Base-by-base conservation (phyloP, 2,888 invertebrate species). In the Hemistola chrysoprasaria region DNA sequence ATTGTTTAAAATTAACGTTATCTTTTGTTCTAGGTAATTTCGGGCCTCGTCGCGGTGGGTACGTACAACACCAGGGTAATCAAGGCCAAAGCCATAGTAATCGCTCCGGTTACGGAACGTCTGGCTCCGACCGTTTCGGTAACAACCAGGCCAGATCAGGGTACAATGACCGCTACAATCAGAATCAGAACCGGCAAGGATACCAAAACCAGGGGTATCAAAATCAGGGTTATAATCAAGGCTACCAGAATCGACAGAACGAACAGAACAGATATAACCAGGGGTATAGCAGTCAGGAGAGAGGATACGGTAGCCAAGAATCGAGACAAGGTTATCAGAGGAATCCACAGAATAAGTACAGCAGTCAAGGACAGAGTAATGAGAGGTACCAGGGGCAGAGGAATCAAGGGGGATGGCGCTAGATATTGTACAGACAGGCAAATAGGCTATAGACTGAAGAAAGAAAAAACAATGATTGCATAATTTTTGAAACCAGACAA, bases 11-110 rank as follows among this genome's bases (percentile, higher is more conserved):
- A 16, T 16, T 16, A 16, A 16, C n/a, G n/a, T n/a, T n/a, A 16
- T 4, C 3, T 16, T 4, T 83, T 84, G 77, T 80, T 77, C 0
- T 79, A 87, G 88, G 71, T 61, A 73, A 78, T 0, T 81, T 54
- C 54, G 86, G 87, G 0, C 87, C 87, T 0, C 67, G 72, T 8
- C 76, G 85, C 6, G 64, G 78, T 23, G 83, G 83, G 16, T 87
- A 85, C 62, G 70, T 75, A 6, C 68, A 78, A 8, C 39, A 28
- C 46, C 59, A 49, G 9, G 56, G 26, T 36, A 47, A 66, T 50
- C 65, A 66, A 42, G 44, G 47, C 8, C 36, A 52, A 8, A 56
- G 61, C 31, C 51, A 46, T 6, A 33, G 43, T 37, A 53, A 54
- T 40, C 59, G 59, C 10, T 49, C 52, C 5, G 56, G 62, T 1